Conservation (phyloP, 2,797 vertebrate species). For the Sebastes matsubarae region DNA sequence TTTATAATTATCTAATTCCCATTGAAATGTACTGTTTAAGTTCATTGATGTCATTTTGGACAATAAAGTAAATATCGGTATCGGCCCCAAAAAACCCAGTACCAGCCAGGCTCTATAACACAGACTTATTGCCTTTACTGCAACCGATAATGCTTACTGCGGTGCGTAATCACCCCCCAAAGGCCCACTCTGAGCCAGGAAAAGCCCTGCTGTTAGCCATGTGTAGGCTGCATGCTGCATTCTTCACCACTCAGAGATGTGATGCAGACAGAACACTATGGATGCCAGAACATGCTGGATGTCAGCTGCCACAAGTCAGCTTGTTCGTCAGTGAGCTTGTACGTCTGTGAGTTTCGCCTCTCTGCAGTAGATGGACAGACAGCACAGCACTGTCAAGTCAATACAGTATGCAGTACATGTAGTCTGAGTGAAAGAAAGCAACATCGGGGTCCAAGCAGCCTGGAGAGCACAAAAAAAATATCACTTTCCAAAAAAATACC, state of each 20-base stretch:
- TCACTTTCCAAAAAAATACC: conserved; percentile 13
- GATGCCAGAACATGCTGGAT: background rate
- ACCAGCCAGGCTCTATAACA: background rate
- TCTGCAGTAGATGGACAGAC: background rate
- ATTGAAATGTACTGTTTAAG: too few species aligned
- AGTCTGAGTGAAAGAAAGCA: conserved; percentile 9
- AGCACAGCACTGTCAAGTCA: conserved; percentile 1
- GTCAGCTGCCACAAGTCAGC: conserved; percentile 18
- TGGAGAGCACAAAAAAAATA: background rate
- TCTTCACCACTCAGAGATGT: background rate
- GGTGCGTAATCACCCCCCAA: too few species aligned
- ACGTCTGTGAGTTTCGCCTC: background rate
- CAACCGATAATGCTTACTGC: background rate
- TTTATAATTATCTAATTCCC: too few species aligned
- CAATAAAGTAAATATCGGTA: background rate
- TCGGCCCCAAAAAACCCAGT: background rate
- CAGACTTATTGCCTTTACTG: background rate
- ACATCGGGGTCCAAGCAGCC: background rate
- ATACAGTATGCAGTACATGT: background rate
- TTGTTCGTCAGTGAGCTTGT: background rate
- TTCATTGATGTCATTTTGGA: background rate
- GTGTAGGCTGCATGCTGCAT: background rate
- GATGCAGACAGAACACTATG: background rate
- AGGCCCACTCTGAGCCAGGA: background rate
- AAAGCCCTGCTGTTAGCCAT: background rate